A percentile compares a stretch with the other conserved stretches of the same genome.
Conservation (phyloP, 2,888 invertebrate genomes). For the Chaetogeoica ovagalla region DNA sequence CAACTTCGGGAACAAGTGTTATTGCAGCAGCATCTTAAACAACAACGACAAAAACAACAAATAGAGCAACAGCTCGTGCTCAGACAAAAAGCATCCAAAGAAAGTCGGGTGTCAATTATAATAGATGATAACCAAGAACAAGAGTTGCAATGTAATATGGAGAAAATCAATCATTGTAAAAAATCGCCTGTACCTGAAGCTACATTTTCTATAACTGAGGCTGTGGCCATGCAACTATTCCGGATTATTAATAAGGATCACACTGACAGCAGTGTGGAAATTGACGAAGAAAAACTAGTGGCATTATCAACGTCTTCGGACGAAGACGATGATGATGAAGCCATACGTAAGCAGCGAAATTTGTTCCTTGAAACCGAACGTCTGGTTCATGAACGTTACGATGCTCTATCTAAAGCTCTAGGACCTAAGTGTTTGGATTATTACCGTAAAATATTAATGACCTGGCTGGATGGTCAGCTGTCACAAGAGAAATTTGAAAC, state of each 20-base stretch:
- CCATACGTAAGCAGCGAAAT: neutral
- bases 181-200: neutral
- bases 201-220: neutral
- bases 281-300: neutral
- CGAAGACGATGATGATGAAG: constrained; percentile 20
- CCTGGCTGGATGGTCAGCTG: neutral
- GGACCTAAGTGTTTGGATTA: neutral
- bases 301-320: constrained; percentile 6
- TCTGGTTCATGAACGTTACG: constrained; percentile 6
- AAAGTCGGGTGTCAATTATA: neutral
- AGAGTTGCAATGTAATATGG: neutral
- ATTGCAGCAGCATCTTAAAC: constrained; percentile 2
- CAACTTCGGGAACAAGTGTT: constrained; percentile 27
- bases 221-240: neutral
- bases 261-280: neutral
- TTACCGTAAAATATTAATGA: neutral
- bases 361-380: neutral
- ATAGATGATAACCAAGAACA: neutral
- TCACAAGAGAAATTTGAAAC: neutral
- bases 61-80: neutral
- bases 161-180: neutral
- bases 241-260: neutral
- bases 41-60: neutral
- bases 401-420: neutral
- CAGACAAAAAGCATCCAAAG: neutral